Conservation (phyloP, 2,113 vertebrate species). For the Nothocercus nigrocapillus region DNA sequence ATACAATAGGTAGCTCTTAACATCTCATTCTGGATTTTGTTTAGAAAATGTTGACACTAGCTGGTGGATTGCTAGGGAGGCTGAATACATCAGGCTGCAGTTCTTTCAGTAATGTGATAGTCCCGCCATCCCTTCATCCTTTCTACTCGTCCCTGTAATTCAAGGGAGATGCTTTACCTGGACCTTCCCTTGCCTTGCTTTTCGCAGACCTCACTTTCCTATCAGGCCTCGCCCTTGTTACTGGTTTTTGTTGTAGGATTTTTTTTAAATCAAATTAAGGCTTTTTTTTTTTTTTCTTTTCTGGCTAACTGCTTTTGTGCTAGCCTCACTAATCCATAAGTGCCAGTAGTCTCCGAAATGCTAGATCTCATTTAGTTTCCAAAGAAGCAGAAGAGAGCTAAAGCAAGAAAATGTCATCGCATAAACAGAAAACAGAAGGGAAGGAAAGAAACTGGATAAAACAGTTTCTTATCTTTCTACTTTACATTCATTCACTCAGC, state of each 20-base stretch:
- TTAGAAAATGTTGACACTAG: slow-evolving; percentile 51
- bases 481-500: slow-evolving; percentile 62
- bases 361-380: slow-evolving; percentile 65
- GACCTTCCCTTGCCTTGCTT: not conserved
- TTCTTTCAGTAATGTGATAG: not conserved
- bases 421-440: slow-evolving; percentile 72
- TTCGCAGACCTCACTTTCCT: not conserved
- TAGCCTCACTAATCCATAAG: slow-evolving; percentile 55
- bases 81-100: not conserved
- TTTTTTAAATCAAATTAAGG: not conserved
- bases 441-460: slow-evolving; percentile 64
- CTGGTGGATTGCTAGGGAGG: slow-evolving; percentile 39
- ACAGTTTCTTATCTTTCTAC: slow-evolving; percentile 64
- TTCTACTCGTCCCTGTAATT: not conserved
- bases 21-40: slow-evolving; percentile 52
- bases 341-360: slow-evolving; percentile 65
- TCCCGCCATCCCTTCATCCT: not conserved
- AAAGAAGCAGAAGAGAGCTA: slow-evolving; percentile 70
- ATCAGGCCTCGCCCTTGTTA: not conserved
- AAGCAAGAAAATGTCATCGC: slow-evolving; percentile 74
- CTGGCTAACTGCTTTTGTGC: slow-evolving; percentile 37
- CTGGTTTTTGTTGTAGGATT: not conserved
- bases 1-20: slow-evolving; percentile 6
- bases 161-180: not conserved
- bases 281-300: not conserved